Base-by-base conservation (phyloP, 2,797 vertebrate species). In the Staurois parvus region DNA sequence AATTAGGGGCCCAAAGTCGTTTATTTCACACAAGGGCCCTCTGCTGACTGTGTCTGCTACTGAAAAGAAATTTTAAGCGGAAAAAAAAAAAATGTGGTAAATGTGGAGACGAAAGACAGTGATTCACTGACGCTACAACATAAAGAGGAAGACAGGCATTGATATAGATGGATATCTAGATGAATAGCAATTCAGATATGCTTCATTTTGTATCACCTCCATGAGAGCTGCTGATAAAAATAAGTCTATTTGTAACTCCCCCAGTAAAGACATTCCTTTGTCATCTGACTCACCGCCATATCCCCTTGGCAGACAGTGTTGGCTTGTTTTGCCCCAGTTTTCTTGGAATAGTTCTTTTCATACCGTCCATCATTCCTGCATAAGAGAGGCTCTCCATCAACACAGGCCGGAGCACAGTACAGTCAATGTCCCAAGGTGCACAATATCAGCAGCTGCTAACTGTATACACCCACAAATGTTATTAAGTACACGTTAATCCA, bases 391-490 rank as follows among this genome's bases (percentile, higher is more conserved):
- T 81, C 64, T 76, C 70, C 32, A n/a, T 76, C 72, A 81, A 69
- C 72, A 76, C 67, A 78, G 75, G 34, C 64, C 40, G 32, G 73
- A 83, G 32, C 29, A 37, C 62, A 26, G 28, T 56, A 26, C 34
- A 67, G 48, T 21, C 19, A 5, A 32, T 56, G 10, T 74, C 48
- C 64, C 52, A 84, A 69, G 66, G 34, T 37, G 66, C 42, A 59
- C 52, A 59, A 21, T 40, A 79, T 62, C 83, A 72, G 29, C 45
- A 78, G 66, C 67, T 84, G 75, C 17, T 67, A 62, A 78, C 75
- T 29, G 17, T 67, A 42, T 30, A 26, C 19, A n/a, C 10, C 64
- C 26, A 48, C 37, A 48, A 29, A 29, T n/a, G 42, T 32, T 66
- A 75, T 40, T 28, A 77, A 72, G 34, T n/a, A 64, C 21, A 84